These are phyloP conservation scores for Pampusana beccarii DNA, from an alignment of 2,113 vertebrate species.

Conservation along the genomic window DNA sequence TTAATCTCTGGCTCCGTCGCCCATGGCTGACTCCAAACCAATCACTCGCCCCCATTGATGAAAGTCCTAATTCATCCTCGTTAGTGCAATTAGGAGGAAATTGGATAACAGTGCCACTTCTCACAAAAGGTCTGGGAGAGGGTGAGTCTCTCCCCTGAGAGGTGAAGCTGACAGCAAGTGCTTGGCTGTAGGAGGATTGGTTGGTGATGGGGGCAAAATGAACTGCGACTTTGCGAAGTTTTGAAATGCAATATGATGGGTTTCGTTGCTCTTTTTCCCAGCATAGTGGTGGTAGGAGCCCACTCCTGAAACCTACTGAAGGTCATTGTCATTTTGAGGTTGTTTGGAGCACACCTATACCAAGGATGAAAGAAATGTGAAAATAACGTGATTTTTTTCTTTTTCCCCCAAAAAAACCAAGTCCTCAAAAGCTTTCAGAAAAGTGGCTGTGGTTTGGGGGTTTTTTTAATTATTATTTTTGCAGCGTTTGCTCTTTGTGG, in stretches of 20 bases:
- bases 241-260: conserved; percentile 10
- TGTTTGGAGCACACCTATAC: neutral
- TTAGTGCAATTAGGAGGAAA: conserved; percentile 81
- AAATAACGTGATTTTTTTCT: neutral
- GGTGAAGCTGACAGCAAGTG: conserved; percentile 50
- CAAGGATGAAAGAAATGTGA: neutral
- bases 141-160: conserved; percentile 36
- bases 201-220: conserved; percentile 21
- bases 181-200: conserved; percentile 50
- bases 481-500: neutral
- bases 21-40: conserved; percentile 78
- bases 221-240: conserved; percentile 51
- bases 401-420: neutral
- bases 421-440: neutral
- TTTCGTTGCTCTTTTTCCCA: neutral
- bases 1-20: conserved; percentile 81
- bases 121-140: conserved; percentile 64
- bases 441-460: neutral
- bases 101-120: conserved; percentile 73
- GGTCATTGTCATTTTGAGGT: neutral
- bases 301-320: neutral
- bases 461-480: neutral
- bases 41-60: conserved; percentile 74
- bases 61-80: conserved; percentile 83
- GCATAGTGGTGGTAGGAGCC: neutral